phyloP scores from a whole-genome alignment of 1,140 invertebrate genomes.

The Eciton burchellii region DNA sequence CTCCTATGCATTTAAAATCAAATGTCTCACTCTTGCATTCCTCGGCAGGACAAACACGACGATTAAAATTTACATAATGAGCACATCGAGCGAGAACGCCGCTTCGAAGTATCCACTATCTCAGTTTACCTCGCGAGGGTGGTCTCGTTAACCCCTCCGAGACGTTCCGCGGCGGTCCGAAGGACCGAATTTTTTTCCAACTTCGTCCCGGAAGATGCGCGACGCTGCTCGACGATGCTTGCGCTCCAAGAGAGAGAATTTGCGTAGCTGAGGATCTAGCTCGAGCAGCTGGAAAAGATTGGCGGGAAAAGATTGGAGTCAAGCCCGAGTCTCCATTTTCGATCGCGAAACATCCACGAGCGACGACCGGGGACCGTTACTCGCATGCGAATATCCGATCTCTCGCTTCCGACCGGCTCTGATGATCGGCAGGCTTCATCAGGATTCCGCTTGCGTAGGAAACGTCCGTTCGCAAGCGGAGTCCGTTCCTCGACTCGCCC shows the following conservation, averaged over 20 bases:
- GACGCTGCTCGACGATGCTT: background rate
- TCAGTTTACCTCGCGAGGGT: background rate
- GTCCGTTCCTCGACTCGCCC: constrained; percentile 1
- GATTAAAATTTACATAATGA: background rate
- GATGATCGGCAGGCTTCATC: constrained; percentile 7
- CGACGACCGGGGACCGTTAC: background rate
- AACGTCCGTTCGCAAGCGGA: constrained; percentile 28
- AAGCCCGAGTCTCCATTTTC: constrained; percentile 44
- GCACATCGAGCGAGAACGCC: no score
- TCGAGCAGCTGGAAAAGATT: background rate
- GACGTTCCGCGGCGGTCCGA: background rate
- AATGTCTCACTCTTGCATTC: background rate
- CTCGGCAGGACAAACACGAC: background rate
- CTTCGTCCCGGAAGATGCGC: background rate
- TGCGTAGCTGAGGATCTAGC: constrained; percentile 33
- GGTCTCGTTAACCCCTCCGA: background rate
- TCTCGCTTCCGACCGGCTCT: background rate
- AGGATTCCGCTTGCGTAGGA: constrained; percentile 1
- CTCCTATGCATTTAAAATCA: constrained; percentile 21
- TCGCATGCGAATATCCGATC: constrained; percentile 17
- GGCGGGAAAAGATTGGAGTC: background rate
- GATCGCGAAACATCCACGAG: constrained; percentile 33
- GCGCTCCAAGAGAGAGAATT: constrained; percentile 19
- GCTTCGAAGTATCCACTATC: background rate
- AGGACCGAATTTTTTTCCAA: constrained; percentile 14